These are phyloP conservation scores for Ferrisia virgata DNA, from an alignment of 2,888 invertebrate genomes.

Conservation along the genomic window DNA sequence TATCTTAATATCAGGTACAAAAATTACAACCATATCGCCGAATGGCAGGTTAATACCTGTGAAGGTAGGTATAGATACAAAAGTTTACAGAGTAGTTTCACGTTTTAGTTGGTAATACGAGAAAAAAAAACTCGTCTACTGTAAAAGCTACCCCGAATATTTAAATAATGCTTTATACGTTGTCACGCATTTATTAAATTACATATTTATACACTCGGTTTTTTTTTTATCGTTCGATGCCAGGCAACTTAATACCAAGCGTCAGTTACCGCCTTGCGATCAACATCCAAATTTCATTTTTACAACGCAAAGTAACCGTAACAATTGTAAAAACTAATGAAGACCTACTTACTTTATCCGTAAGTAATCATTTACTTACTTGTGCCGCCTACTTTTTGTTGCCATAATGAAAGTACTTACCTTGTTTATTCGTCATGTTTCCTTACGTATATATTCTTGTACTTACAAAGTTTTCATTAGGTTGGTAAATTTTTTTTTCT, in stretches of 20 bases:
- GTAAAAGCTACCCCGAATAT: slow-evolving; percentile 14
- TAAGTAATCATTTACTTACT: not conserved
- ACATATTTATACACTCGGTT: not conserved
- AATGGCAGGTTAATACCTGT: too few relatives aligned
- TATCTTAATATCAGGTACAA: too few relatives aligned
- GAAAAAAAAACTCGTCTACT: not conserved
- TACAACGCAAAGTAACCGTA: not conserved
- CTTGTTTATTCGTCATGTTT: not conserved
- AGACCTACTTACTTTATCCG: not conserved
- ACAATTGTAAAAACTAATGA: slow-evolving; percentile 18
- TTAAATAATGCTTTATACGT: slow-evolving; percentile 17
- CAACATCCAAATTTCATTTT: not conserved
- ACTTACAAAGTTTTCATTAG: not conserved
- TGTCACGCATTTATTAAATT: slow-evolving; percentile 30
- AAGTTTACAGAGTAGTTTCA: not conserved
- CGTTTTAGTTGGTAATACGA: not conserved
- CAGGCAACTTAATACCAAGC: not conserved
- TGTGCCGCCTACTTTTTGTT: not conserved
- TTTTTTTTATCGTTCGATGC: slow-evolving; percentile 20
- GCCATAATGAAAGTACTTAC: not conserved
- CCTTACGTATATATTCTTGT: not conserved
- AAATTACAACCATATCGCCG: too few relatives aligned
- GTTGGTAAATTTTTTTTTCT: slow-evolving; percentile 3
- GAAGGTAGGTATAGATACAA: too few relatives aligned
- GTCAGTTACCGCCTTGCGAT: not conserved